These are phyloP conservation scores for Lycophotia porphyrea DNA, from an alignment of 2,888 invertebrate species.

Conservation along the genomic window DNA sequence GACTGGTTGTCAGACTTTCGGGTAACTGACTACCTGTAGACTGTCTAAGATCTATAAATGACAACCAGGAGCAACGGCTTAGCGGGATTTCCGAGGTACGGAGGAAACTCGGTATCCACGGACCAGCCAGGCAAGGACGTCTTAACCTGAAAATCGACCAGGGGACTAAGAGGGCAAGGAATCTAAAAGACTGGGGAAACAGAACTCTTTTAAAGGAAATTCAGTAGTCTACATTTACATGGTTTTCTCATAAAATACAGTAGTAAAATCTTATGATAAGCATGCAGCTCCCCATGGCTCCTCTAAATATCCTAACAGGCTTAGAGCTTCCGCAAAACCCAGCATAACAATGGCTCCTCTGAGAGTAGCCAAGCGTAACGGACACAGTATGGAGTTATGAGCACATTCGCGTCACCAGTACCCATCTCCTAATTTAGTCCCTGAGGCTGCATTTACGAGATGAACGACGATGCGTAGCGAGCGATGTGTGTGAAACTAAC, in stretches of 20 bases:
- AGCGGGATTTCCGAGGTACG: too few relatives aligned
- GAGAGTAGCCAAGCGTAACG: slow-evolving; percentile 20
- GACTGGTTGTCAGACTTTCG: too few relatives aligned
- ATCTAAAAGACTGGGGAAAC: background rate
- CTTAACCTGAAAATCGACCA: too few relatives aligned
- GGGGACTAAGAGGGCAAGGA: too few relatives aligned
- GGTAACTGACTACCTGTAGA: too few relatives aligned
- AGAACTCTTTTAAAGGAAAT: background rate
- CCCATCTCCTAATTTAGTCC: slow-evolving; percentile 32
- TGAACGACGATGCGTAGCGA: background rate
- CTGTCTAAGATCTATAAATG: too few relatives aligned
- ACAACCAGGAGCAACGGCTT: too few relatives aligned
- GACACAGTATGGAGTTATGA: slow-evolving; percentile 42
- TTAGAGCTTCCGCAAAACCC: slow-evolving; percentile 11
- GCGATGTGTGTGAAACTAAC: background rate
- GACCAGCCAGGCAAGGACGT: too few relatives aligned
- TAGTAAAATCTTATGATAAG: slow-evolving; percentile 1
- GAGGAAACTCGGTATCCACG: too few relatives aligned
- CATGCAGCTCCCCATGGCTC: slow-evolving; percentile 1
- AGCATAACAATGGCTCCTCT: slow-evolving; percentile 22
- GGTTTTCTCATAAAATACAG: background rate
- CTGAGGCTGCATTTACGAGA: slow-evolving; percentile 8
- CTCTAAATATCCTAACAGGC: background rate
- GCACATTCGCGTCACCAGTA: slow-evolving; percentile 8
- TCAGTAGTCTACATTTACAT: background rate